Conservation (phyloP, 2,113 vertebrate genomes). For the Ceratotherium simum region DNA sequence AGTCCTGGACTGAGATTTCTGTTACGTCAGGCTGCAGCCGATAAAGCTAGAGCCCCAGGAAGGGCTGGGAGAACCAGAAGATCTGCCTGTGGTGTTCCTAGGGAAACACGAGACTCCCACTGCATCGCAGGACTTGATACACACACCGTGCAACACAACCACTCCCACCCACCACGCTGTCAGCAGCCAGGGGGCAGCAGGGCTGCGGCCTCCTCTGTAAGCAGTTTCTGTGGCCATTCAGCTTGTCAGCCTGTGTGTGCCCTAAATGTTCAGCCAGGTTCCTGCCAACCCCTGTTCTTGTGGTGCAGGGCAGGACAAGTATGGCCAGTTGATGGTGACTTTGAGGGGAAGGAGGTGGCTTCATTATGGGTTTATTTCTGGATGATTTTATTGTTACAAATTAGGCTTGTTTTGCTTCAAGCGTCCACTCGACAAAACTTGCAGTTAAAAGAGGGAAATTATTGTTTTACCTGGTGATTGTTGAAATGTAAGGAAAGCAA, state of each 20-base stretch:
- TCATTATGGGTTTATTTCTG: not conserved
- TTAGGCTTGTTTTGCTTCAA: not conserved
- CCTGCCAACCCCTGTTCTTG: not conserved
- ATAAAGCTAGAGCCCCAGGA: not conserved
- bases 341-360: not conserved
- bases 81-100: not conserved
- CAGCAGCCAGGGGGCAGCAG: not conserved
- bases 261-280: not conserved
- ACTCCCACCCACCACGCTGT: not conserved
- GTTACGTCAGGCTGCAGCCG: no score
- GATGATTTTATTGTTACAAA: not conserved
- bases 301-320: not conserved
- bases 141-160: not conserved
- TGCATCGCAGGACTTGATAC: not conserved
- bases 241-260: not conserved
- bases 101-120: not conserved
- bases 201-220: not conserved
- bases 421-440: not conserved
- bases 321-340: not conserved
- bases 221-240: not conserved
- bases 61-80: not conserved
- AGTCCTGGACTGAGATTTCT: not conserved
- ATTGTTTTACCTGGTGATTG: not conserved
- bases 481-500: not conserved
- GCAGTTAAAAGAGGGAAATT: not conserved